phyloP scores from a whole-genome alignment of 2,888 invertebrate genomes.

The Hirtodrosophila histrioides region DNA sequence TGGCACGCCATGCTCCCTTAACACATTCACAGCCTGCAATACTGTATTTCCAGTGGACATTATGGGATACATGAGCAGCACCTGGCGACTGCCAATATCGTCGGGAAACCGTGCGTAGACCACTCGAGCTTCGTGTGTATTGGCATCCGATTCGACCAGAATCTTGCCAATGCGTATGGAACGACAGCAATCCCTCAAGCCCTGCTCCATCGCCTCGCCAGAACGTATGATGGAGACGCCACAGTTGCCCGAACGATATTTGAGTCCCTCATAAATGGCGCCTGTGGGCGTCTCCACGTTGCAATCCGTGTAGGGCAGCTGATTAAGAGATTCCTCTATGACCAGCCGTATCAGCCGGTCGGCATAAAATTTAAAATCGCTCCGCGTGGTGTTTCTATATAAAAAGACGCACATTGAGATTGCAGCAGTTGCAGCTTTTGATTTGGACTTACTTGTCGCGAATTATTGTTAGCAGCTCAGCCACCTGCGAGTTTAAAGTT shows the following conservation, averaged over 20 bases:
- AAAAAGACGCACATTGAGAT: not conserved
- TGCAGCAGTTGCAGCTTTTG: not conserved
- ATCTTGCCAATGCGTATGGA: slow-evolving; percentile 99
- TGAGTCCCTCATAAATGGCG: slow-evolving; percentile 94
- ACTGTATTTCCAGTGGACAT: slow-evolving; percentile 99
- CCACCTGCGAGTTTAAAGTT: slow-evolving; percentile 82
- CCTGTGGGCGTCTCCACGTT: slow-evolving; percentile 96
- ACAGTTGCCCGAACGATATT: slow-evolving; percentile 98
- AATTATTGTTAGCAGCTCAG: slow-evolving; percentile 93
- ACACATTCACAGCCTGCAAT: slow-evolving; percentile 94
- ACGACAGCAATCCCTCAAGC: slow-evolving; percentile 97
- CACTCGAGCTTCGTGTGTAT: slow-evolving; percentile 97
- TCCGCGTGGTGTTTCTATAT: slow-evolving; percentile 93
- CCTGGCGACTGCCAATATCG: slow-evolving; percentile 94
- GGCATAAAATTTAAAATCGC: slow-evolving; percentile 99
- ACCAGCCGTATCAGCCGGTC: slow-evolving; percentile 98
- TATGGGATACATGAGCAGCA: slow-evolving; percentile 98
- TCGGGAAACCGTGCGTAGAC: slow-evolving; percentile 99
- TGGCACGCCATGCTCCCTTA: slow-evolving; percentile 96
- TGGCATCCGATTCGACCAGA: slow-evolving; percentile 97
- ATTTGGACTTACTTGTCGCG: slow-evolving; percentile 90
- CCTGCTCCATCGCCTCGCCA: slow-evolving; percentile 98
- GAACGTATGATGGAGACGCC: slow-evolving; percentile 98
- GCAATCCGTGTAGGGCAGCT: slow-evolving; percentile 94
- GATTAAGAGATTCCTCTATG: slow-evolving; percentile 98